Evolutionary conservation across 2,113 vertebrate genomes (phyloP), one percentile per base, ranked within the genome.

Genomic region (Dicerorhinus sumatrensis): DNA sequence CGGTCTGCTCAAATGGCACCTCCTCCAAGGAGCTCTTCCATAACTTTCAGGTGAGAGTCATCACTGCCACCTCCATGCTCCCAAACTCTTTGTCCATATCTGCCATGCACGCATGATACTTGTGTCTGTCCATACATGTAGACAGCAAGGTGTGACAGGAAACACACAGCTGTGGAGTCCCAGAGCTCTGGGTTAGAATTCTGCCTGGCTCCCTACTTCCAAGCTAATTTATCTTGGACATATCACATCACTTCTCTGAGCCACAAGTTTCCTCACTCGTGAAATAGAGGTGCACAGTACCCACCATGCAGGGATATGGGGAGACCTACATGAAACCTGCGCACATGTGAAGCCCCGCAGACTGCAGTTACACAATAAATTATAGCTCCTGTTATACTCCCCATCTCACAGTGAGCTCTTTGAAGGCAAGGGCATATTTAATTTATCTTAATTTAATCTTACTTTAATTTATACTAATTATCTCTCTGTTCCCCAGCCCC

Each of bases 401-500:
- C 21, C 17, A 5, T 69, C 76, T 82, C 39, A 0, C 3, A 84
- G n/a, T 33, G 42, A 91, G 87, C 83, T 88, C 63, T 90, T 75
- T 56, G 62, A 89, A 80, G 62, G 27, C 39, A 58, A 72, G 25
- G n/a, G 23, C 18, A 18, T 65, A 54, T 84, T 63, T 63, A 70
- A 21, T 63, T 88, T 51, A 29, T 51, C 83, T 80, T 60, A 86
- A 39, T 21, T 84, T 36, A 65, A 29, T 51, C 83, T 80, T 60
- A 86, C n/a, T 21, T 84, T 36, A 65, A 91, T 67, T 87, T 97
- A 39, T 56, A 86, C 42, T 31, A 36, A 93, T 73, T 56, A 51
- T 65, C 42, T 95, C 67, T 95, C 0, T 36, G 46, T 62, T 96
- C 70, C 21, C 70, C 29, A 27, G 51, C n/a, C 42, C 81, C 39